Conservation (phyloP, 2,888 invertebrate species). For the Embidobia sp. region DNA sequence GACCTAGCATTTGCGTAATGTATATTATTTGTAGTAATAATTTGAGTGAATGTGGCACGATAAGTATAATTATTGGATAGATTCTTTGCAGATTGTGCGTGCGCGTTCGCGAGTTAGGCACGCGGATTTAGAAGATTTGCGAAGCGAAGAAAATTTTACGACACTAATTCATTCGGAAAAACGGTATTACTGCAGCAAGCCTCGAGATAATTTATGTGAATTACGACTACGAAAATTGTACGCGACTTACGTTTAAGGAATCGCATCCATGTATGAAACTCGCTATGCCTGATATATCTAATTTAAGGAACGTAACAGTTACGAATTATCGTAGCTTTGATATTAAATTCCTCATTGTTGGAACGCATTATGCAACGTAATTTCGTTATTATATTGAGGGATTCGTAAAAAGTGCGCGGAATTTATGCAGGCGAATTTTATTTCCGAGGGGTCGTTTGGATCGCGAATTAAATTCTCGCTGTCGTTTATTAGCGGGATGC, state of each 20-base stretch:
- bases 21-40: conserved; percentile 34
- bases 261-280: conserved; percentile 15
- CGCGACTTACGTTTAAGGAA: conserved; percentile 29
- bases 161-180: conserved; percentile 56
- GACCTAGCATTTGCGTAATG: conserved; percentile 32
- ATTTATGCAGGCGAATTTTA: conserved; percentile 34
- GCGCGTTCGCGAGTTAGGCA: no score
- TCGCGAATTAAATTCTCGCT: conserved; percentile 6
- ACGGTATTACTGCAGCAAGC: conserved; percentile 25
- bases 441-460: background rate
- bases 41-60: conserved; percentile 26
- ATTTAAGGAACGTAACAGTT: conserved; percentile 39
- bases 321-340: conserved; percentile 40
- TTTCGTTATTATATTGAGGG: conserved; percentile 37
- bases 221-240: conserved; percentile 50
- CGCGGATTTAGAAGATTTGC: conserved; percentile 5
- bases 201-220: conserved; percentile 33
- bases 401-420: conserved; percentile 18
- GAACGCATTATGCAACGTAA: conserved; percentile 32
- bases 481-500: conserved; percentile 1
- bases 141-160: conserved; percentile 34
- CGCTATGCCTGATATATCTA: conserved; percentile 36
- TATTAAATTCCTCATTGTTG: conserved; percentile 46
- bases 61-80: conserved; percentile 38
- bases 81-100: conserved; percentile 30